These are phyloP conservation scores for Anticlea derivata DNA, from an alignment of 2,888 invertebrate genomes.

Conservation along the genomic window DNA sequence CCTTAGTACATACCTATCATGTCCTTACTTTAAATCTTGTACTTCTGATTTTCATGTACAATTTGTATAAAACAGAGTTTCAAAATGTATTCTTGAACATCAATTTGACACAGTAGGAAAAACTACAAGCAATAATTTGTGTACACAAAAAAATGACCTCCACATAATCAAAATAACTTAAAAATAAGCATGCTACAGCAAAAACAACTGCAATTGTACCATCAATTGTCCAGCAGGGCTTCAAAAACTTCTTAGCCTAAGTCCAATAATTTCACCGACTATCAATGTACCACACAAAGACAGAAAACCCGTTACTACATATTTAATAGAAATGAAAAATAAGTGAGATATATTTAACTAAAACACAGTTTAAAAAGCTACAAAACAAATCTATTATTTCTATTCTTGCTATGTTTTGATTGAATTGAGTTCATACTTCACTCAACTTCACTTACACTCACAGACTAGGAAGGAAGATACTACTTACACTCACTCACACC, in stretches of 20 bases:
- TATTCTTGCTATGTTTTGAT: constrained; percentile 62
- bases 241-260: constrained; percentile 46
- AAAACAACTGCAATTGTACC: constrained; percentile 48
- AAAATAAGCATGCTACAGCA: constrained; percentile 27
- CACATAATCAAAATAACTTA: constrained; percentile 23
- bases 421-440: constrained; percentile 20
- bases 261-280: constrained; percentile 42
- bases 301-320: constrained; percentile 8
- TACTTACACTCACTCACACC: too few species aligned
- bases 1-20: too few species aligned
- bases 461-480: too few species aligned
- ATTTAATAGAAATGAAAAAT: constrained; percentile 2
- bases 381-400: too few species aligned
- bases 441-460: not conserved
- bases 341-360: not conserved
- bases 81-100: not conserved
- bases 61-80: not conserved
- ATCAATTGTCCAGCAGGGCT: constrained; percentile 62
- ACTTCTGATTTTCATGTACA: not conserved
- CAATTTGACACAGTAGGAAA: not conserved
- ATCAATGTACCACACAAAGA: constrained; percentile 40
- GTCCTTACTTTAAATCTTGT: too few species aligned
- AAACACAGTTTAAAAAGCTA: constrained; percentile 34
- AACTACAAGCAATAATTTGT: not conserved
- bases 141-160: constrained; percentile 30